These are phyloP conservation scores for Myanophis thanlyinensis DNA, from an alignment of 2,113 vertebrate species.

Conservation along the genomic window DNA sequence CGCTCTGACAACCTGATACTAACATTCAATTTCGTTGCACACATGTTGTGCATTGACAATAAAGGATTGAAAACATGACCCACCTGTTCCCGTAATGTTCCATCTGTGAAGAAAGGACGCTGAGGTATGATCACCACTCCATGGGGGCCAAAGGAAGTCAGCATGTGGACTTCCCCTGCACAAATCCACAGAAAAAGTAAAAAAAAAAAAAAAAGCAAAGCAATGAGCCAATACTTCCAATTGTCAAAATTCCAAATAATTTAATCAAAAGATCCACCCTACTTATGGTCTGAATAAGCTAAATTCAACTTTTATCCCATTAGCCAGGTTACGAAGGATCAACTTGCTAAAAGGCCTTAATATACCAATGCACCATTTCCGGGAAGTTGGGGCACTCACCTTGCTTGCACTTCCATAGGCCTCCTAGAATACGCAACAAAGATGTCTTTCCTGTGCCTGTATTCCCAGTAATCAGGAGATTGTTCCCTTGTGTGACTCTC, in stretches of 20 bases:
- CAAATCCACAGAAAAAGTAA: conserved; percentile 22
- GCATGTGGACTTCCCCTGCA: conserved; percentile 85
- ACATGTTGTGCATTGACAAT: no score
- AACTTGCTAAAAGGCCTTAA: not conserved
- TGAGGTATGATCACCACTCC: conserved; percentile 94
- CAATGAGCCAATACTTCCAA: not conserved
- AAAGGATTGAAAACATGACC: no score
- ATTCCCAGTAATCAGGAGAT: conserved; percentile 90
- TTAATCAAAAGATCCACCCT: not conserved
- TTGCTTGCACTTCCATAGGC: conserved; percentile 81
- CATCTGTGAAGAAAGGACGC: conserved; percentile 91
- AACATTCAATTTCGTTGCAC: no score
- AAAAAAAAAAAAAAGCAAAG: not conserved
- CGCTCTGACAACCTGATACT: not conserved
- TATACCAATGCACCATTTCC: not conserved
- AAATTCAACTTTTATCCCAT: not conserved
- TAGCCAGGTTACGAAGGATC: not conserved
- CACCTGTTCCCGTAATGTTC: conserved; percentile 94
- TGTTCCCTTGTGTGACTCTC: conserved; percentile 80
- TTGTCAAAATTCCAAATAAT: not conserved
- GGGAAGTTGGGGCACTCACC: conserved; percentile 70
- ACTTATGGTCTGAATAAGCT: not conserved
- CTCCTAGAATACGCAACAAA: conserved; percentile 85
- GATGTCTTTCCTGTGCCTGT: conserved; percentile 96
- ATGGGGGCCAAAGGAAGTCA: conserved; percentile 87